phyloP scores from a whole-genome alignment of 2,888 invertebrate species.

The Tachina lurida region DNA sequence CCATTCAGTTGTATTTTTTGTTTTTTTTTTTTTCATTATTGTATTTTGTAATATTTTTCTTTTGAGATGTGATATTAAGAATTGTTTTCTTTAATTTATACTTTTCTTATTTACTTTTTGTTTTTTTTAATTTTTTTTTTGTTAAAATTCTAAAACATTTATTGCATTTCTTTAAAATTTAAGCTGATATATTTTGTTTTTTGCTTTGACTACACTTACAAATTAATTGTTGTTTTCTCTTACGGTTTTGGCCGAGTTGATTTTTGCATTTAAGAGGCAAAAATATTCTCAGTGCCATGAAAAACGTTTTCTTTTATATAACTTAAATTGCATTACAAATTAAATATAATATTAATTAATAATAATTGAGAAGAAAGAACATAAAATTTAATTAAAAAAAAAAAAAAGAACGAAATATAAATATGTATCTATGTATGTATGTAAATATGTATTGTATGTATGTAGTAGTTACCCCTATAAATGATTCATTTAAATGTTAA shows the following conservation, averaged over 20 bases:
- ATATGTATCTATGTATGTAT: constrained; percentile 27
- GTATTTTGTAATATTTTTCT: constrained; percentile 17
- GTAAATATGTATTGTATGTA: constrained; percentile 13
- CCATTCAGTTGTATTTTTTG: constrained; percentile 19
- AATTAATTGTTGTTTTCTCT: constrained; percentile 81
- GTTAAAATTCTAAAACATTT: constrained; percentile 67
- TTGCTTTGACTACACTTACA: constrained; percentile 70
- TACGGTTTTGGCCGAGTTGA: constrained; percentile 74
- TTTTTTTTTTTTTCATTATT: constrained; percentile 16
- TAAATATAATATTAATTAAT: constrained; percentile 46
- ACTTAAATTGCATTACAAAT: constrained; percentile 49
- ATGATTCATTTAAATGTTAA: constrained; percentile 65
- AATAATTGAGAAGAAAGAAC: constrained; percentile 24
- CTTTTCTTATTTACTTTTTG: constrained; percentile 30
- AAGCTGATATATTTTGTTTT: constrained; percentile 60
- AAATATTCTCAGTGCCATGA: constrained; percentile 62
- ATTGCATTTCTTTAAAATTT: constrained; percentile 61
- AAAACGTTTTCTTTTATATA: constrained; percentile 60
- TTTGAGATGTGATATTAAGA: constrained; percentile 48
- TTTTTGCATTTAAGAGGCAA: constrained; percentile 60
- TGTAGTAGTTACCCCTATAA: constrained; percentile 59
- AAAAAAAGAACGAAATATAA: constrained; percentile 30
- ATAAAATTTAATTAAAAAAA: constrained; percentile 60
- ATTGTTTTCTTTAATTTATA: constrained; percentile 41
- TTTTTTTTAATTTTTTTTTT: constrained; percentile 40